Conservation (phyloP, 2,797 vertebrate species). For the Anabacerthia variegaticeps region DNA sequence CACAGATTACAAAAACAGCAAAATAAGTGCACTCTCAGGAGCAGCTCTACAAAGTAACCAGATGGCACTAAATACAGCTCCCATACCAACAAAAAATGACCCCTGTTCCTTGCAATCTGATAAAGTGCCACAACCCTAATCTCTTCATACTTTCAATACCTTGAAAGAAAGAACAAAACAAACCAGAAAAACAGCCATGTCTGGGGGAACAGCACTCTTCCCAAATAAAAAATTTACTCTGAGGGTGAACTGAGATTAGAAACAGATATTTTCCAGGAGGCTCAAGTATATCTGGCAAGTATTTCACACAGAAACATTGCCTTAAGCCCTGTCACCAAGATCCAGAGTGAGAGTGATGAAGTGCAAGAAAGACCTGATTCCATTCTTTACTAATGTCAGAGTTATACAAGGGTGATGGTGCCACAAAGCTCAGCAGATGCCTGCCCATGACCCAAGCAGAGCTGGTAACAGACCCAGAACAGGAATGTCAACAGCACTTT, state of each 20-base stretch:
- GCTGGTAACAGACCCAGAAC: neutral
- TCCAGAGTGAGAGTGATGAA: neutral
- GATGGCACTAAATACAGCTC: neutral
- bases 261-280: neutral
- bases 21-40: neutral
- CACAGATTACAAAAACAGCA: neutral
- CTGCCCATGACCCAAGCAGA: neutral
- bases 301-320: neutral
- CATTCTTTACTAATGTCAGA: conserved; percentile 6
- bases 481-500: neutral
- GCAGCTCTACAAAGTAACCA: neutral
- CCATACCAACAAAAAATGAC: neutral
- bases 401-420: neutral
- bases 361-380: conserved; percentile 15
- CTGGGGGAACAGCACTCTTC: neutral
- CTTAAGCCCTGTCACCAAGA: neutral
- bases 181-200: neutral
- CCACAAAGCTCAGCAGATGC: neutral
- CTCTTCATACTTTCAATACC: neutral
- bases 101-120: neutral
- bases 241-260: neutral
- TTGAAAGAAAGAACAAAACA: neutral
- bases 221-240: neutral
- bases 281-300: neutral
- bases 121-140: neutral